Evolutionary conservation across 2,113 vertebrate genomes (phyloP), one percentile per base, ranked within the genome.

Genomic region (Emydura subglobosa): DNA sequence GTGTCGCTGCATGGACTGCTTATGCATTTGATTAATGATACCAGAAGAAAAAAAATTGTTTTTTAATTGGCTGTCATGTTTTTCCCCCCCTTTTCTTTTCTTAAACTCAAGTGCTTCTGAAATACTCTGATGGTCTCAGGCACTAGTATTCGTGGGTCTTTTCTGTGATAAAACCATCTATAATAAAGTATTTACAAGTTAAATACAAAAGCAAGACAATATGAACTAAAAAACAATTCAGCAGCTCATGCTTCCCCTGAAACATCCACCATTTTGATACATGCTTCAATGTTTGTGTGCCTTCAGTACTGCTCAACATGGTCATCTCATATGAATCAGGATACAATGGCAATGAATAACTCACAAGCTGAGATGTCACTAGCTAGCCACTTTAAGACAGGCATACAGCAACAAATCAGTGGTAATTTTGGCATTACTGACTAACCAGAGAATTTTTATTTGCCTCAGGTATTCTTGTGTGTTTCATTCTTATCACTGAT

Each of bases 21-120:
- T 98, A 98, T 98, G 97, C 97, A 88, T 97, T 98, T 99, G 99
- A 99, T 99, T 99, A 99, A 99, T 99, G 99, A 99, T 91, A 94
- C 96, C 88, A 95, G 90, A 93, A 97, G 97, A 95, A 98, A 98
- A 97, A 98, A 98, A 98, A 98, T 98, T 98, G 98, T 61, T 98
- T 98, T 98, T 98, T 98, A 99, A 98, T 97, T 98, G 93, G 96
- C 97, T 95, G 95, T 95, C 42, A 1, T 97, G 91, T 97, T 97
- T 97, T 98, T 81, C 93, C 97, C 97, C 92, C 97, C 92, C 79
- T 92, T 97, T 93, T 96, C 97, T 95, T 96, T 97, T 98, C 96
- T 94, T 96, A 54, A 89, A 47, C 98, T 97, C 98, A 96, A 98
- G 97, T 98, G 98, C 98, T 98, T 97, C 98, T 98, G 98, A 98